Base-by-base conservation (phyloP, 2,797 vertebrate genomes). In the Gymnoscopelus braueri region DNA sequence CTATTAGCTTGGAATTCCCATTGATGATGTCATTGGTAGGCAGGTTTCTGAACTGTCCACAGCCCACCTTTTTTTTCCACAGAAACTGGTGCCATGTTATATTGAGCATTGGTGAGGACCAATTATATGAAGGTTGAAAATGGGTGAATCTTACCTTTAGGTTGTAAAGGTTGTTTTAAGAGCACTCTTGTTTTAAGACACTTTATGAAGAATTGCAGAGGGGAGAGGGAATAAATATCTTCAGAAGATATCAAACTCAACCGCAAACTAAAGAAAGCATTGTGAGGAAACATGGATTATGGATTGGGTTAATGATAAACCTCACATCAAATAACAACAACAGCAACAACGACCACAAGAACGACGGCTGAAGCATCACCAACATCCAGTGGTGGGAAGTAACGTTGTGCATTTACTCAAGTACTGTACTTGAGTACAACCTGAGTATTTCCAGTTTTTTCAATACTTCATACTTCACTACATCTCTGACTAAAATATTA, bases 291-390 rank as follows among this genome's bases (percentile, higher is more conserved):
- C 39, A 81, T 83, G 64, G 32, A 47, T 71, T 13, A 79, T 69
- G 81, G 69, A 56, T 60, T 7, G 5, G 70, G 81, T 87, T 88
- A 88, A 75, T 29, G 60, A 81, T 82, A 80, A 85, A 53, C 80
- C 67, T 57, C 23, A 69, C 57, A 74, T 69, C 51, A 79, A 70
- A 23, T 44, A 15, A 15, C 24, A 3, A 2, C 47, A 72, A 44
- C 11, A 48, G 15, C 69, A 29, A 26, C 61, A 59, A 49, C 15
- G 65, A 9, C 7, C 54, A 61, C 52, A 64, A 7, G 5, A 61
- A 23, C 60, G 54, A 3, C 56, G 68, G 12, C 39, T 15, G 63
- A 65, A 62, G 44, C 49, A 73, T 59, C 60, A 79, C 65, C 13
- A 64, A 69, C 49, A 69, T 0, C 39, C 39, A 44, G 39, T 44